phyloP scores from a whole-genome alignment of 2,797 vertebrate species.

The Notoglanidium macrostoma region DNA sequence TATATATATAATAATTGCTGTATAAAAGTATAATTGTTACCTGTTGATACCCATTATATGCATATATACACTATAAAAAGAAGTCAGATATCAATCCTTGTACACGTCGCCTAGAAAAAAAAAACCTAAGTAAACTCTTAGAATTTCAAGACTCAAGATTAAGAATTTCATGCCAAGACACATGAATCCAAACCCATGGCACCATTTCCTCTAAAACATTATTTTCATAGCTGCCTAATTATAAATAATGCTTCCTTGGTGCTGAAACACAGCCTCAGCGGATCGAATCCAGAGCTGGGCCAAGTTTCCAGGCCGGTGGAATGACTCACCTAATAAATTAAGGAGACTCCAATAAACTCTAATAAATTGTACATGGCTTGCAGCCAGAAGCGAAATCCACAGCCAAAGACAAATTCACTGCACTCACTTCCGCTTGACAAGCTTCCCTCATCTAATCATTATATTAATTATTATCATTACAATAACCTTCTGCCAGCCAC shows the following conservation, averaged over 20 bases:
- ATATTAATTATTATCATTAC: conserved; percentile 45
- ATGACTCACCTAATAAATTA: conserved; percentile 62
- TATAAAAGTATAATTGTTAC: neutral
- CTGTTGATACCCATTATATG: neutral
- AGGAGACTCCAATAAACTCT: conserved; percentile 57
- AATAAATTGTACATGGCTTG: conserved; percentile 55
- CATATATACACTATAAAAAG: neutral
- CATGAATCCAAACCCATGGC: conserved; percentile 33
- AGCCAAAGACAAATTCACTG: conserved; percentile 43
- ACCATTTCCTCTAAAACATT: conserved; percentile 46
- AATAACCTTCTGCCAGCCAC: conserved; percentile 35
- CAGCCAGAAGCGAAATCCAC: conserved; percentile 51
- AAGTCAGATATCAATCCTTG: neutral
- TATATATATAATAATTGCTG: too few relatives aligned
- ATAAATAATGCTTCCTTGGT: conserved; percentile 51
- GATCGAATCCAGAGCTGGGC: conserved; percentile 45
- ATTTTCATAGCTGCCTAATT: conserved; percentile 49
- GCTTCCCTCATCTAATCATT: conserved; percentile 48
- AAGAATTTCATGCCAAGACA: conserved; percentile 21
- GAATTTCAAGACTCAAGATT: neutral
- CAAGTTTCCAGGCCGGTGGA: conserved; percentile 54
- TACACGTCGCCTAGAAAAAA: neutral
- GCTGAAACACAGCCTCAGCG: conserved; percentile 56
- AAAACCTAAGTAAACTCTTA: neutral
- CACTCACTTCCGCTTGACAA: conserved; percentile 39